Evolutionary conservation across 2,797 vertebrate genomes (phyloP), one percentile per base, ranked within the genome.

Genomic region (Brachymystax lenok): DNA sequence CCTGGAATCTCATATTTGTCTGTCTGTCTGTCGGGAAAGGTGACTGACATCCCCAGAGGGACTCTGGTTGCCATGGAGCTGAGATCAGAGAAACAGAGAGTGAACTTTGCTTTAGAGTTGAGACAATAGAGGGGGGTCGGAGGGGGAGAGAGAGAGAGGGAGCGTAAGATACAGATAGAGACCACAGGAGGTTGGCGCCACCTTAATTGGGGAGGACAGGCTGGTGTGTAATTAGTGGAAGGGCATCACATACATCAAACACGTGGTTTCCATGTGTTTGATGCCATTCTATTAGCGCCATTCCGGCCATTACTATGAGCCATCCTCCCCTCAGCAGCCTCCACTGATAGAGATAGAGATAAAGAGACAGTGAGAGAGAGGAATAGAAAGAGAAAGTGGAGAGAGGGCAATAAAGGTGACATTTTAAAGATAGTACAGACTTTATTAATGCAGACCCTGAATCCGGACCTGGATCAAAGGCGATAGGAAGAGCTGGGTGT

Each of bases 1-100:
- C 56, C 56, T 59, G 6, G 56, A 59, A n/a, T 19, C 17, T 19
- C 56, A n/a, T n/a, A 12, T 46, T 46, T 0, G 10, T 75, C 46
- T 54, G 24, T 66, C 19, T 24, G n/a, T 74, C 10, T 27, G 19
- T 33, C 50, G 19, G 27, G 28, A 33, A 17, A 16, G 27, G 5
- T 33, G 13, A 21, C 16, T 61, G 30, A 21, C 33, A 27, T 27
- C 19, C 56, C 56, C n/a, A 61, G 10, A 63, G 70, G 51, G 72
- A 63, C n/a, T 63, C 12, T n/a, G 17, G 56, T 61, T 73, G 54
- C 72, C 54, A 63, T 73, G 72, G 72, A 73, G 28, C 33, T 30
- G 28, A 54, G 61, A 46, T 69, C 69, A 77, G 75, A 61, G 77
- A 35, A 10, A 51, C 19, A 74, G 70, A 19, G 67, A 56, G 52